These are phyloP conservation scores for Heteromurus nitidus DNA, from an alignment of 2,888 invertebrate species.

Conservation along the genomic window DNA sequence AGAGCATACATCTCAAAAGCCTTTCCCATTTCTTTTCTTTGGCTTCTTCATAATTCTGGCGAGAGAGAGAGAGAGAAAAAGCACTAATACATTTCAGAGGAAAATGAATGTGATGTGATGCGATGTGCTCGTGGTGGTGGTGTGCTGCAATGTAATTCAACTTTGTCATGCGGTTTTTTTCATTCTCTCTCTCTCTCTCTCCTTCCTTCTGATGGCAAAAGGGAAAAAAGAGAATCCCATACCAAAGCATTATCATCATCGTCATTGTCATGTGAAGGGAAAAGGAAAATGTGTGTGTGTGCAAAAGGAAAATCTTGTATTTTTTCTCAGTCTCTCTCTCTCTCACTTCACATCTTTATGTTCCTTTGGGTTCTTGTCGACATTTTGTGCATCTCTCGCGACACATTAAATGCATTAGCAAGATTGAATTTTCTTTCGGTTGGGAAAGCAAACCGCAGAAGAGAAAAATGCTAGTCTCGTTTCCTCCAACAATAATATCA, in stretches of 20 bases:
- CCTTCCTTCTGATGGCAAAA: background rate
- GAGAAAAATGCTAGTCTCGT: constrained; percentile 5
- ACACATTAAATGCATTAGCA: constrained; percentile 74
- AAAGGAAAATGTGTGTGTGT: constrained; percentile 23
- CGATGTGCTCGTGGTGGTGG: background rate
- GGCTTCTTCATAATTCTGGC: background rate
- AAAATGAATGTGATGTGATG: background rate
- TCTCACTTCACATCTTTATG: too few species aligned
- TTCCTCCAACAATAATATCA: background rate
- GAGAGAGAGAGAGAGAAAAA: background rate
- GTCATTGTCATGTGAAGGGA: background rate
- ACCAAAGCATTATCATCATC: constrained; percentile 6
- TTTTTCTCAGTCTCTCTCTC: too few species aligned
- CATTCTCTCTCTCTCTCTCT: background rate
- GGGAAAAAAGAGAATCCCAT: background rate
- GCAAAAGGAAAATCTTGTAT: too few species aligned
- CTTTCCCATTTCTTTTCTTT: constrained; percentile 1
- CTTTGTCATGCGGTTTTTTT: constrained; percentile 5
- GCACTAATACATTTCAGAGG: background rate
- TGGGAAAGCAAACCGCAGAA: constrained; percentile 71
- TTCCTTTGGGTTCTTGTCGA: constrained; percentile 67
- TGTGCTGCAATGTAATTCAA: background rate
- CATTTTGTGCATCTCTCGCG: constrained; percentile 68
- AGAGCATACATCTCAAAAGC: constrained; percentile 10
- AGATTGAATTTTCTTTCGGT: constrained; percentile 73